Percentiles rank a stretch among this genome's conserved stretches.
phyloP scores from a whole-genome alignment of 2,113 vertebrate genomes.

The Alouatta palliata region DNA sequence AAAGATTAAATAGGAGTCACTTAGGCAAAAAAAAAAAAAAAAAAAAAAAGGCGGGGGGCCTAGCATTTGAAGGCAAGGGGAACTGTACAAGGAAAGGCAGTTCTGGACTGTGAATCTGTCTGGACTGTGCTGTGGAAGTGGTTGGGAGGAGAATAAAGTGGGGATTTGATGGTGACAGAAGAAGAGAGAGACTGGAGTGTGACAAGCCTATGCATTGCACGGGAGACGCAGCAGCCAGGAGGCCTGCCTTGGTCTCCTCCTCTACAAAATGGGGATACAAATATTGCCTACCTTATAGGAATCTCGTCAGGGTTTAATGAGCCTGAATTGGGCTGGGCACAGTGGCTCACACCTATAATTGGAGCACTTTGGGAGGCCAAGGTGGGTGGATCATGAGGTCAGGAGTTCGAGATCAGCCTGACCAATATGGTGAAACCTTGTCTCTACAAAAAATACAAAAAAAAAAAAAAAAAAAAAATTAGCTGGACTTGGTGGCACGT shows the following conservation, averaged over 20 bases:
- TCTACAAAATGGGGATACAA: neutral
- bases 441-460: too few relatives aligned
- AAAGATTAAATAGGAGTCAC: neutral
- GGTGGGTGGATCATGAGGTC: too few relatives aligned
- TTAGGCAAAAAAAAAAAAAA: too few relatives aligned
- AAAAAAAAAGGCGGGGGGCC: accelerated
- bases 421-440: too few relatives aligned
- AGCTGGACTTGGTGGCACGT: too few relatives aligned
- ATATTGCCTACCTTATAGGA: neutral
- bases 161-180: neutral
- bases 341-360: too few relatives aligned
- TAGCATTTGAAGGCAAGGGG: neutral
- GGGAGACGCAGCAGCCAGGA: neutral
- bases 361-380: too few relatives aligned
- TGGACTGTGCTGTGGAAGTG: neutral
- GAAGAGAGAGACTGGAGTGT: neutral
- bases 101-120: neutral
- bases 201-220: neutral
- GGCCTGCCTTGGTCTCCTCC: neutral
- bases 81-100: neutral
- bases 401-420: too few relatives aligned
- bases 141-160: neutral
- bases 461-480: too few relatives aligned
- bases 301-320: neutral
- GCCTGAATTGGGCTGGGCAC: neutral